Evolutionary conservation across 2,888 invertebrate genomes (phyloP).

Genomic region (Vannuccia rotundouncinata): DNA sequence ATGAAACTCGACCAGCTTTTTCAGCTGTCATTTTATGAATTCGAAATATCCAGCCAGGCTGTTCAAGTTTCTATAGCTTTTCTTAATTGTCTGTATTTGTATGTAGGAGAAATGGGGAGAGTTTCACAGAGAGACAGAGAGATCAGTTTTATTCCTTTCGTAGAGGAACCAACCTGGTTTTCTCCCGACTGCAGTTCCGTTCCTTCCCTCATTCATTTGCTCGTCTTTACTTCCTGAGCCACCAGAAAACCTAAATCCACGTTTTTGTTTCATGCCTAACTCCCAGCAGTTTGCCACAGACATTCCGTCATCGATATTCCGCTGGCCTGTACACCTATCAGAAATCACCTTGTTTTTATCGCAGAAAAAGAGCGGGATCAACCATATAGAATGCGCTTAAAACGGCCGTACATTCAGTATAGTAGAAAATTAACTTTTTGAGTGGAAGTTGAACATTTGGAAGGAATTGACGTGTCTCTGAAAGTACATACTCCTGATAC

Average conservation of each 20-base stretch:
- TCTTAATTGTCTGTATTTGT: background rate
- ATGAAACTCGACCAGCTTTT: background rate
- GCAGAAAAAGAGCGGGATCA: background rate
- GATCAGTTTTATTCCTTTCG: background rate
- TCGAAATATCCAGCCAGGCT: background rate
- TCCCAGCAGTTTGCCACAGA: no score
- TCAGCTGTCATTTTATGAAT: background rate
- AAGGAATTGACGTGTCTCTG: no score
- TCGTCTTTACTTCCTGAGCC: background rate
- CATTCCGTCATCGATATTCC: slow-evolving; percentile 5
- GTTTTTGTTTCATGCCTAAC: background rate
- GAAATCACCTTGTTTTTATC: background rate
- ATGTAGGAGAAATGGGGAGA: background rate
- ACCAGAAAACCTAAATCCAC: background rate
- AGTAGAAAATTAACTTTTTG: no score
- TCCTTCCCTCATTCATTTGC: background rate
- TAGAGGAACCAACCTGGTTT: background rate
- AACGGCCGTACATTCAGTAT: no score
- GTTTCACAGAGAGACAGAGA: background rate
- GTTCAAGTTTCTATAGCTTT: background rate
- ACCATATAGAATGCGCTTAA: background rate
- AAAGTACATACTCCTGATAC: no score
- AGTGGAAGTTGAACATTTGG: no score
- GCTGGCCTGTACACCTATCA: slow-evolving; percentile 4
- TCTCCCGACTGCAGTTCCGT: background rate